phyloP scores from a whole-genome alignment of 2,888 invertebrate genomes.

The Choreutis nemorana region DNA sequence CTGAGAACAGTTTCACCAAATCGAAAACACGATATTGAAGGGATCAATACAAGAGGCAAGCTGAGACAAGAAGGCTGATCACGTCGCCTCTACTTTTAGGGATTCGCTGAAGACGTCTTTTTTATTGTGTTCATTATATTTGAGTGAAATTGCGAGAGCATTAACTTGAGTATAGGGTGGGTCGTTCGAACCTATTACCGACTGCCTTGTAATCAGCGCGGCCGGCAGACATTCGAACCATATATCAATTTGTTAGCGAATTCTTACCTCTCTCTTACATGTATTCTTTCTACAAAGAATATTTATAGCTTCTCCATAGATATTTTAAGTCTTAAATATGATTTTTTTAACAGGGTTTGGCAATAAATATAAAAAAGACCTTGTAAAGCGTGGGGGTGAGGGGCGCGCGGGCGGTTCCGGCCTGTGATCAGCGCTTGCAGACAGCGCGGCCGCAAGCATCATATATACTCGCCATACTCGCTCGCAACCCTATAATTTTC shows the following conservation, averaged over 20 bases:
- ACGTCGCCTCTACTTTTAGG: conserved; percentile 43
- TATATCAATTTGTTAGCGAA: conserved; percentile 55
- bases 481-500: conserved; percentile 49
- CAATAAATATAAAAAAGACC: too few species aligned
- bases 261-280: too few species aligned
- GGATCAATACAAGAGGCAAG: conserved; percentile 28
- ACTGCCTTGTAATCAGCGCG: conserved; percentile 57
- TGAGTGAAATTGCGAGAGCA: conserved; percentile 66
- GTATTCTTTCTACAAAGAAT: too few species aligned
- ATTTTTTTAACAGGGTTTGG: conserved; percentile 4
- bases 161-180: conserved; percentile 65
- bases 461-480: conserved; percentile 42
- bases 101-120: conserved; percentile 45
- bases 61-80: conserved; percentile 22
- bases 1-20: conserved; percentile 37
- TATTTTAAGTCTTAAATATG: conserved; percentile 1
- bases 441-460: conserved; percentile 16
- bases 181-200: conserved; percentile 49
- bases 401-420: neutral
- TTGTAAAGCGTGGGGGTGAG: too few species aligned
- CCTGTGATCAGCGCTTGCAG: too few species aligned
- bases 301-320: too few species aligned
- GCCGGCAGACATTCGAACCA: conserved; percentile 30
- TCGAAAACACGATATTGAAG: conserved; percentile 17
- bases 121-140: conserved; percentile 61